Evolutionary conservation across 92 coral and sea anemone genomes (phyloP), one percentile per base, ranked within the genome.

Genomic region (Porites cylindrica): DNA sequence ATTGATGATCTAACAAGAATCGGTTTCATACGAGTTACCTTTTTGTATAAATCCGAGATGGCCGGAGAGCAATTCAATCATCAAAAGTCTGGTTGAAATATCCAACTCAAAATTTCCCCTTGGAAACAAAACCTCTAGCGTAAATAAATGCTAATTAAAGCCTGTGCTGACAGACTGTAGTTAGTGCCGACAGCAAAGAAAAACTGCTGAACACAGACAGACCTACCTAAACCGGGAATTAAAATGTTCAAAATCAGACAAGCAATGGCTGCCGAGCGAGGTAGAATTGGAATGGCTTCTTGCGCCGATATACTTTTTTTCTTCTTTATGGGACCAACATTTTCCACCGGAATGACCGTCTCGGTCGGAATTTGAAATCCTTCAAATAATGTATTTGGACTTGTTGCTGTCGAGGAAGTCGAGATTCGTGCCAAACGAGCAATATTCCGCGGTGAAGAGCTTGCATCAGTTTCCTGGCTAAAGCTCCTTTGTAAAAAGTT

Each of bases 191-290:
- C 38, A 21, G 78, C 26, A 82, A 56, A 70, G 74, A 67, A 80
- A 80, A 51, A 62, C 58, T 2, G 75, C 29, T 61, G 64, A 68
- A 71, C 75, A 67, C 62, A 19, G 72, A 14, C 61, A 73, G 58
- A 51, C 92, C 76, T 85, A 97, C 99, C 99, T 88, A 92, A 92
- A 7, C 99, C 99, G 29, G 99, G 99, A 8, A 95, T 51, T 19
- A 94, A 0, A 61, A 97, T 78, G 92, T 97, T 97, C 51, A 94
- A 89, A 75, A 97, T 86, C 26, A 97, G 94, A 81, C 99, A 97
- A 24, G 91, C 50, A 20, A 97, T 88, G 24, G 99, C 99, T 8
- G 91, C 83, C 0, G 89, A 84, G 63, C 84, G 93, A 2, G 99
- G 98, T 68, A 97, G 73, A 12, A 94, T 89, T 5, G 99, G 99